A percentile compares a stretch with the other conserved stretches of the same genome.
Evolutionary conservation across 2,888 invertebrate genomes (phyloP).

Genomic region (Oegoconia quadripuncta): DNA sequence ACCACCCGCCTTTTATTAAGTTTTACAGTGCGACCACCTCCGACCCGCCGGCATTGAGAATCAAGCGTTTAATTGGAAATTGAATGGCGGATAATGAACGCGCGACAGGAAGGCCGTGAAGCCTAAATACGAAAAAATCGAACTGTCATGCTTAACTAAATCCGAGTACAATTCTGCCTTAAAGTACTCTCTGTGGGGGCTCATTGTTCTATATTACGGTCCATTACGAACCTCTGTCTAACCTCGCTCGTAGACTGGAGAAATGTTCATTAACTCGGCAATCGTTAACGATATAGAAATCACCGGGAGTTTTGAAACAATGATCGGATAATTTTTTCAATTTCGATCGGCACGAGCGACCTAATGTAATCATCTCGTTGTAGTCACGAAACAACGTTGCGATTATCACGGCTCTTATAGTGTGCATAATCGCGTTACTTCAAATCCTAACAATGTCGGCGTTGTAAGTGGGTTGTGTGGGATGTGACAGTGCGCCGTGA

Average conservation of each 20-base stretch:
- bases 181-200: conserved; percentile 22
- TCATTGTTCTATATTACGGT: conserved; percentile 27
- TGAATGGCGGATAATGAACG: conserved; percentile 67
- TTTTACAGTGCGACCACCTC: conserved; percentile 54
- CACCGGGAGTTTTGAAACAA: conserved; percentile 48
- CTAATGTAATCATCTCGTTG: conserved; percentile 40
- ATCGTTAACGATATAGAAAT: conserved; percentile 44
- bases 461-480: conserved; percentile 22
- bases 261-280: conserved; percentile 42
- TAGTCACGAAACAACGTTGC: conserved; percentile 38
- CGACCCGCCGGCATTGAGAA: conserved; percentile 75
- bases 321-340: conserved; percentile 48
- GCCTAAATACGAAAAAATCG: conserved; percentile 60
- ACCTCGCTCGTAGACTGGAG: conserved; percentile 27
- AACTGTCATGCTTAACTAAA: conserved; percentile 44
- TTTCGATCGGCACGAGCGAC: conserved; percentile 50
- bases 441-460: conserved; percentile 23
- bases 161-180: conserved; percentile 31
- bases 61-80: conserved; percentile 76
- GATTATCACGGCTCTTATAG: conserved; percentile 21
- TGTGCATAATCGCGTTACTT: conserved; percentile 28
- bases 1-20: conserved; percentile 73
- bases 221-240: conserved; percentile 21
- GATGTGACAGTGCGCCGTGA: conserved; percentile 23
- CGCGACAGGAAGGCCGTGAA: conserved; percentile 68